Percentiles rank a stretch among this genome's conserved stretches.
Conservation (phyloP, 1,140 invertebrate species). For the Ylistrum balloti region DNA sequence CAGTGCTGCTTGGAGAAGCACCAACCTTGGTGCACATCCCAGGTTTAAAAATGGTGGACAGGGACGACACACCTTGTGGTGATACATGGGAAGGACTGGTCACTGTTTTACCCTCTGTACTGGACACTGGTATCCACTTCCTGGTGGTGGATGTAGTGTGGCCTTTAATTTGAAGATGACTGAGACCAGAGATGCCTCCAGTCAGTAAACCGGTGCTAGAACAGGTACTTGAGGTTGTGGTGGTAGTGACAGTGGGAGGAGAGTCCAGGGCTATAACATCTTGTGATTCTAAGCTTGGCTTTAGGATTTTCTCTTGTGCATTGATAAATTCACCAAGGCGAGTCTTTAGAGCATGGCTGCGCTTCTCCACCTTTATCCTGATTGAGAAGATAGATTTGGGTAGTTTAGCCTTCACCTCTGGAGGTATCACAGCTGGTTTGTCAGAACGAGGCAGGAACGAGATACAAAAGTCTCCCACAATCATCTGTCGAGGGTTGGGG, state of each 20-base stretch:
- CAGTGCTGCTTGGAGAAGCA: neutral
- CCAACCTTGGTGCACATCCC: neutral
- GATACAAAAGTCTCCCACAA: conserved; percentile 70
- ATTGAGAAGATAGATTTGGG: conserved; percentile 75
- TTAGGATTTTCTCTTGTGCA: neutral
- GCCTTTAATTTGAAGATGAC: conserved; percentile 57
- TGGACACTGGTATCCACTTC: neutral
- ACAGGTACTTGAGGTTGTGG: no score
- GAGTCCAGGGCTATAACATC: neutral
- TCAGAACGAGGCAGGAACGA: conserved; percentile 75
- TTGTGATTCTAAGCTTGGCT: neutral
- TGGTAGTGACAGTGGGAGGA: neutral
- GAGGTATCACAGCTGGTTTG: conserved; percentile 75
- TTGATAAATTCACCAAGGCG: conserved; percentile 41
- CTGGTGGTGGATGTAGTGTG: neutral
- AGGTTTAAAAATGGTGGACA: neutral
- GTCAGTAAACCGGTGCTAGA: conserved; percentile 26
- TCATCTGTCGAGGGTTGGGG: conserved; percentile 65
- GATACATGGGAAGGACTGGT: conserved; percentile 21
- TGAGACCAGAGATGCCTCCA: conserved; percentile 62
- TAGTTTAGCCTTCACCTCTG: conserved; percentile 74
- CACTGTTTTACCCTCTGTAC: neutral
- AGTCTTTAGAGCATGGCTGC: neutral
- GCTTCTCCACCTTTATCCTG: conserved; percentile 56
- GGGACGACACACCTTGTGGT: neutral